These are phyloP conservation scores for Scleropages formosus DNA, from an alignment of 2,797 vertebrate species.

Conservation along the genomic window DNA sequence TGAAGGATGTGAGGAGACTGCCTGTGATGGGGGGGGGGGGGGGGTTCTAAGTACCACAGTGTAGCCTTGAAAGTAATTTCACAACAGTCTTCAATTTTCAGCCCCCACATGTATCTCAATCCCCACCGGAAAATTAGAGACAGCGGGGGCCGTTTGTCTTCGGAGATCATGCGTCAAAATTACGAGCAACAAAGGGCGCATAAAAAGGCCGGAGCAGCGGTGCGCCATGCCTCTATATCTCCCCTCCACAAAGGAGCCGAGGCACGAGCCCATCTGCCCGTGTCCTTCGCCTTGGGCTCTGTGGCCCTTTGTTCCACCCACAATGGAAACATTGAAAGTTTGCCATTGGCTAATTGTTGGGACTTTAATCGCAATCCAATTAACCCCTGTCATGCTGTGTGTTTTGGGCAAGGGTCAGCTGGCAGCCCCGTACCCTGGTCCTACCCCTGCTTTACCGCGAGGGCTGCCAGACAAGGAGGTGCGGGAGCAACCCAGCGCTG, in stretches of 20 bases:
- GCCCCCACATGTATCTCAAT: conserved; percentile 35
- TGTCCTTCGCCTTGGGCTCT: neutral
- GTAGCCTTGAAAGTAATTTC: conserved; percentile 32
- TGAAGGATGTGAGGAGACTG: conserved; percentile 47
- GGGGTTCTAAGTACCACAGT: conserved; percentile 26
- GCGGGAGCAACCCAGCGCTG: neutral
- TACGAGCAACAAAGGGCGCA: conserved; percentile 38
- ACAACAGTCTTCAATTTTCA: conserved; percentile 25
- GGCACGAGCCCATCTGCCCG: neutral
- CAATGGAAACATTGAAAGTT: conserved; percentile 76
- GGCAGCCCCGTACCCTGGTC: neutral
- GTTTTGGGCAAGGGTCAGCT: conserved; percentile 57
- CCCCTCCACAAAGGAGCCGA: conserved; percentile 8
- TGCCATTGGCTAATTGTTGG: conserved; percentile 77
- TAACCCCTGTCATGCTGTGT: conserved; percentile 70
- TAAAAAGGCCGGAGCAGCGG: conserved; percentile 28
- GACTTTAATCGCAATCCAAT: conserved; percentile 78
- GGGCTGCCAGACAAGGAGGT: neutral
- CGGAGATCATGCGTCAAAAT: conserved; percentile 43
- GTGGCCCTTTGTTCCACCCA: conserved; percentile 73
- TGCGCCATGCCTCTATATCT: conserved; percentile 7
- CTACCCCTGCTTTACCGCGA: neutral
- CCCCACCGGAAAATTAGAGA: conserved; percentile 48
- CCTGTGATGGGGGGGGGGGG: conserved; percentile 21
- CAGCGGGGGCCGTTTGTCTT: conserved; percentile 38